Conservation (phyloP, 2,113 vertebrate genomes). For the Connochaetes taurinus region DNA sequence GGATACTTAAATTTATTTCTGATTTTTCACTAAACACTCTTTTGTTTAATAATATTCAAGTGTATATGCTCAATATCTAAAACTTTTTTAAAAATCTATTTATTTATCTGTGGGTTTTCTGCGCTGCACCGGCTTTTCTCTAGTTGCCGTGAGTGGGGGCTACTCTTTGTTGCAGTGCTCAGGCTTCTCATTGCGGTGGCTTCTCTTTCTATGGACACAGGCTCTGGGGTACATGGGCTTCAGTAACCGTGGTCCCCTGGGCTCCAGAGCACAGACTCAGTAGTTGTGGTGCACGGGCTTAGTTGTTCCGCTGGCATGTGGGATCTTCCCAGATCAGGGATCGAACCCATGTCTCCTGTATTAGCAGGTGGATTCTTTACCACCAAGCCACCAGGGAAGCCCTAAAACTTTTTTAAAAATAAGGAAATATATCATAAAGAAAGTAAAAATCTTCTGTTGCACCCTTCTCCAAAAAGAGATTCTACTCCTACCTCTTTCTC, state of each 20-base stretch:
- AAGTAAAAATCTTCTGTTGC: not conserved
- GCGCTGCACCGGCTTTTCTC: not conserved
- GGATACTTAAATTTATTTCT: not conserved
- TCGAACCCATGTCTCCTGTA: not conserved
- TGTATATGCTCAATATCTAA: not conserved
- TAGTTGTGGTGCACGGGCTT: not conserved
- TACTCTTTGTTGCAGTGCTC: not conserved
- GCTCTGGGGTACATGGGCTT: not conserved
- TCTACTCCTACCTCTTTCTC: not conserved
- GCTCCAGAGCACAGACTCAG: not conserved
- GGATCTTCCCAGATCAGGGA: not conserved
- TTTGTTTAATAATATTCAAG: not conserved
- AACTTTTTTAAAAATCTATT: accelerated
- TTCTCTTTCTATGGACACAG: not conserved
- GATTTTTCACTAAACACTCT: not conserved
- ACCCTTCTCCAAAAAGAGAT: not conserved
- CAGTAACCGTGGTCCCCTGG: not conserved
- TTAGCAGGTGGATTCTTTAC: not conserved
- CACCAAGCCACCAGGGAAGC: not conserved
- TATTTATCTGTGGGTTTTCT: not conserved
- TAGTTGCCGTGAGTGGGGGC: not conserved
- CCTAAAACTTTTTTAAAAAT: not conserved
- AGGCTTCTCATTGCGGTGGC: accelerated
- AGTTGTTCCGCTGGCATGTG: not conserved
- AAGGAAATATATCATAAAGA: not conserved